phyloP scores from a whole-genome alignment of 2,888 invertebrate genomes.

The Drosophila pseudotakahashii region DNA sequence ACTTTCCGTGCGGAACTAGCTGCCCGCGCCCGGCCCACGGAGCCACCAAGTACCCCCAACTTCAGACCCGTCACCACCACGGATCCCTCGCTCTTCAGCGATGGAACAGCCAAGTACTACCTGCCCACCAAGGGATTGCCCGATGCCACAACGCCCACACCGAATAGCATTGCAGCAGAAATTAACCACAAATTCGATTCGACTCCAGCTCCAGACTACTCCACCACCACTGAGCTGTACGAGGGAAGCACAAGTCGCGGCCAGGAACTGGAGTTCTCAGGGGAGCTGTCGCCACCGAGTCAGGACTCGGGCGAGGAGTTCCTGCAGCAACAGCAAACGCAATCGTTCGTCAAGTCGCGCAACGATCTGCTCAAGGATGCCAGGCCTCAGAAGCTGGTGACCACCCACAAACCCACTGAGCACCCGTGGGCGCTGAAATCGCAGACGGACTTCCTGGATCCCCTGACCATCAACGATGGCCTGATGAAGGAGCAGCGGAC shows the following conservation, averaged over 20 bases:
- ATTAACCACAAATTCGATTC: conserved; percentile 79
- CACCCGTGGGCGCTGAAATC: conserved; percentile 85
- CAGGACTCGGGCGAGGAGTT: conserved; percentile 86
- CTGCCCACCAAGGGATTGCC: conserved; percentile 76
- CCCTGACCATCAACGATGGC: conserved; percentile 89
- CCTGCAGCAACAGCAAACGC: conserved; percentile 89
- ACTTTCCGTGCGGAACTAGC: conserved; percentile 91
- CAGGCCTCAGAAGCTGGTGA: conserved; percentile 57
- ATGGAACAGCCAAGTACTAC: conserved; percentile 80
- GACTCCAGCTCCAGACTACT: conserved; percentile 64
- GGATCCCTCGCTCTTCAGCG: conserved; percentile 67
- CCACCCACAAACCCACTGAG: conserved; percentile 77
- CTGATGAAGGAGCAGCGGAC: conserved; percentile 84
- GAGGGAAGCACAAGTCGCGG: conserved; percentile 85
- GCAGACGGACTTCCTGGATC: conserved; percentile 89
- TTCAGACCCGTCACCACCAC: conserved; percentile 70
- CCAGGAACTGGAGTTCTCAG: conserved; percentile 81
- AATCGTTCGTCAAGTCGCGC: conserved; percentile 88
- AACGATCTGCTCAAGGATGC: conserved; percentile 76
- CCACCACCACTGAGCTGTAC: conserved; percentile 81
- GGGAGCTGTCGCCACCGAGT: conserved; percentile 84
- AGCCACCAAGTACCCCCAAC: conserved; percentile 86
- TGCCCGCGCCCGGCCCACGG: conserved; percentile 90
- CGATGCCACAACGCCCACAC: conserved; percentile 84
- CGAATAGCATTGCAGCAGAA: conserved; percentile 87